Evolutionary conservation across 2,797 vertebrate species (phyloP).

Genomic region (Muscicapa striata): DNA sequence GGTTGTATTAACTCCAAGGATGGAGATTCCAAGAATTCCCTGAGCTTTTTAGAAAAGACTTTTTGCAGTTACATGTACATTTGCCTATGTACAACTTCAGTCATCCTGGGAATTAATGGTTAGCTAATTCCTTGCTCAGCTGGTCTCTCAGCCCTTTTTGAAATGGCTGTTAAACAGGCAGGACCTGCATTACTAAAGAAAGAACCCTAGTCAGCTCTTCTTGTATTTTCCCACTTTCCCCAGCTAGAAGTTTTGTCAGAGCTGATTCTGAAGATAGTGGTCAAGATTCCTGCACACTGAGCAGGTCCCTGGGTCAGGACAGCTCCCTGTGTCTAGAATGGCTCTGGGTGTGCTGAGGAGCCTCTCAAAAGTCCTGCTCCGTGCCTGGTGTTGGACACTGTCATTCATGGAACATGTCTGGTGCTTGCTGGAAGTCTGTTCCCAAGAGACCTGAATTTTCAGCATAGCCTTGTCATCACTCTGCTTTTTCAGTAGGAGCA

Average conservation of each 20-base stretch:
- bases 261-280: background rate
- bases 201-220: background rate
- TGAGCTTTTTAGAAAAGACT: background rate
- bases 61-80: background rate
- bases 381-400: background rate
- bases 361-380: background rate
- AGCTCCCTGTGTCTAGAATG: background rate
- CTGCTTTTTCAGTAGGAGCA: background rate
- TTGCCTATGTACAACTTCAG: background rate
- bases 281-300: background rate
- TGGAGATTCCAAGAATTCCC: background rate
- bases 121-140: background rate
- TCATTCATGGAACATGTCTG: background rate
- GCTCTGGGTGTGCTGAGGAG: background rate
- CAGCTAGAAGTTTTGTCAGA: background rate
- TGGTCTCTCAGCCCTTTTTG: background rate
- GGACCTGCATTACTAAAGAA: background rate
- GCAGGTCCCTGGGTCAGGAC: background rate
- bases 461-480: background rate
- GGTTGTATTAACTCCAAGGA: background rate
- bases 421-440: background rate
- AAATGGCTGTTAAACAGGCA: background rate
- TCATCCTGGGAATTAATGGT: background rate
- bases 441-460: background rate
- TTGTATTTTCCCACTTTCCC: background rate